Base-by-base conservation (phyloP, 2,888 invertebrate genomes). In the Caenorhabditis sp. region DNA sequence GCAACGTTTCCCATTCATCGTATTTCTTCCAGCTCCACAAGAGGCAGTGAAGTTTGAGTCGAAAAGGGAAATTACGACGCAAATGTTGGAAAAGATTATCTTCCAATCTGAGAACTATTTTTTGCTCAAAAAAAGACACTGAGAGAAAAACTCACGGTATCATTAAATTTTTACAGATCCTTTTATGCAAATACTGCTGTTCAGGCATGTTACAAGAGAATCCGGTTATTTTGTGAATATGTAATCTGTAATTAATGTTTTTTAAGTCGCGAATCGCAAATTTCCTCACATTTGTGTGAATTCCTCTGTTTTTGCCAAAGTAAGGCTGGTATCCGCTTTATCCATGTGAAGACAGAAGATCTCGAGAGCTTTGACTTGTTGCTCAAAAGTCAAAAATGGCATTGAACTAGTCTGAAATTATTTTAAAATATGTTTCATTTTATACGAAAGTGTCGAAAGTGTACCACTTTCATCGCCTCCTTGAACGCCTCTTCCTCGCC, bases 11-110 rank as follows among this genome's bases (percentile, higher is more conserved):
- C n/a, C n/a, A n/a, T n/a, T n/a, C n/a, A n/a, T n/a, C n/a, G n/a
- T n/a, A n/a, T n/a, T n/a, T 13, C 53, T 13, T 59, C 70, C 27
- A 61, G 4, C 52, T 39, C 70, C 70, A 70, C 15, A 59, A 37
- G 1, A 59, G 37, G 30, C 50, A 43, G 48, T 70, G 70, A 5
- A 59, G 20, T 13, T 61, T 52, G 22, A 59, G 2, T 43, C 52
- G 59, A 13, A 27, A 15, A 13, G 30, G 52, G 27, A 70, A 59
- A 13, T 24, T 27, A 11, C 70, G 70, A 2, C 70, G 70, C 2
- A 70, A n/a, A 20, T 70, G 20, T 9, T 15, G 13, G 50, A 70
- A 70, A 0, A 70, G 8, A 0, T 43, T 17, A 2, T 6, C 7
- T 0, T 59, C n/a, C 11, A 68, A 9, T 1, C 66, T 66, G 58